These are phyloP conservation scores for Lophius americanus DNA, from an alignment of 2,797 vertebrate species.

Conservation along the genomic window DNA sequence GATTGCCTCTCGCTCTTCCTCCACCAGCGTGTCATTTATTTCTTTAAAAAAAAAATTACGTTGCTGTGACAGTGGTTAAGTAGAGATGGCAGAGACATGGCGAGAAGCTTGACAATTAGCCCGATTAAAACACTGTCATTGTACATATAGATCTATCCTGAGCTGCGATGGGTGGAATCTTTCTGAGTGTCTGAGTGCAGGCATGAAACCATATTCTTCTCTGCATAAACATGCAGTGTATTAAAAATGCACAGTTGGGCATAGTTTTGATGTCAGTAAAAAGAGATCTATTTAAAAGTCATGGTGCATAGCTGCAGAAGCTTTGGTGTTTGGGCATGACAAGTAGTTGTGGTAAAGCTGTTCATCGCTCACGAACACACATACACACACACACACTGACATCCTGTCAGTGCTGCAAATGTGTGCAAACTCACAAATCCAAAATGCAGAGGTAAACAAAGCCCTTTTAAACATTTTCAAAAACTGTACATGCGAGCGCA, in stretches of 20 bases:
- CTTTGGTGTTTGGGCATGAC: slow-evolving; percentile 77
- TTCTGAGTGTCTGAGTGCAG: slow-evolving; percentile 21
- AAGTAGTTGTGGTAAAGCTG: slow-evolving; percentile 70
- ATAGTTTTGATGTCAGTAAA: slow-evolving; percentile 70
- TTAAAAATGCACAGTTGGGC: slow-evolving; percentile 72
- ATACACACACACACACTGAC: slow-evolving; percentile 42
- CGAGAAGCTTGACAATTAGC: slow-evolving; percentile 71
- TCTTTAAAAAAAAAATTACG: slow-evolving; percentile 33
- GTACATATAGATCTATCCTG: slow-evolving; percentile 59
- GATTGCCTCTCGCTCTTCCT: slow-evolving; percentile 72
- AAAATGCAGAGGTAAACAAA: slow-evolving; percentile 41
- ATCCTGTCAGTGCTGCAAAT: slow-evolving; percentile 27
- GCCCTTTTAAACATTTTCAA: slow-evolving; percentile 58
- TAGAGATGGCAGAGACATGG: slow-evolving; percentile 60
- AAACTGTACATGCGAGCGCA: slow-evolving; percentile 56
- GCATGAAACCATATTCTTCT: slow-evolving; percentile 66
- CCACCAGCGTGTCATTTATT: slow-evolving; percentile 70
- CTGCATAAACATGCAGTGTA: slow-evolving; percentile 65
- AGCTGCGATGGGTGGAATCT: slow-evolving; percentile 44
- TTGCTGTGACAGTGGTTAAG: slow-evolving; percentile 61
- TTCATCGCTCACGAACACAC: slow-evolving; percentile 48
- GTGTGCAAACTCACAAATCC: slow-evolving; percentile 36
- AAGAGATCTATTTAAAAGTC: slow-evolving; percentile 76
- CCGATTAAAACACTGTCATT: slow-evolving; percentile 76
- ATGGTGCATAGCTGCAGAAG: slow-evolving; percentile 72